These are phyloP conservation scores for Parnassius apollo DNA, from an alignment of 2,888 invertebrate species.

Conservation along the genomic window DNA sequence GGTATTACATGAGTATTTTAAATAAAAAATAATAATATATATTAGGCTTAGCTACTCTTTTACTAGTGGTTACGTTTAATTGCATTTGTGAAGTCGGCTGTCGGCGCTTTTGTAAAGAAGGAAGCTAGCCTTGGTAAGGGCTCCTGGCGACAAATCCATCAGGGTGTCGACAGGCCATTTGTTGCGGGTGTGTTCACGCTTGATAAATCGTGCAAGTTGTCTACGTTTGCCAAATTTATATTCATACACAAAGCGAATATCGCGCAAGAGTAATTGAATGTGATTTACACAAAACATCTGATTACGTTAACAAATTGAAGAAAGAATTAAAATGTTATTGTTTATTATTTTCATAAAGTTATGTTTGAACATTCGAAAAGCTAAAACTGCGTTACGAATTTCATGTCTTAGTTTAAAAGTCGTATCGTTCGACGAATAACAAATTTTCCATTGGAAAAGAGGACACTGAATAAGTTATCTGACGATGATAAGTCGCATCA, in stretches of 20 bases:
- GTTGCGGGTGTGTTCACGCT: conserved; percentile 76
- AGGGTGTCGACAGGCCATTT: conserved; percentile 76
- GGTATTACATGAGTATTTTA: too few species aligned
- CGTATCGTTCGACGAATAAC: conserved; percentile 40
- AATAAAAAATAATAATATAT: neutral
- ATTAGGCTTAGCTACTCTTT: conserved; percentile 16
- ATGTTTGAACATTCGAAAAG: conserved; percentile 1
- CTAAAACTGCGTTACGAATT: conserved; percentile 40
- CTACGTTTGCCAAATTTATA: conserved; percentile 75
- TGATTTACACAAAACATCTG: neutral
- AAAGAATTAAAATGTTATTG: too few species aligned
- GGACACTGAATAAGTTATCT: conserved; percentile 39
- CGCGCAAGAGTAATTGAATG: conserved; percentile 57
- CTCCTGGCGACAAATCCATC: conserved; percentile 78
- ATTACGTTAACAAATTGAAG: too few species aligned
- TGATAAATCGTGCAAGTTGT: conserved; percentile 74
- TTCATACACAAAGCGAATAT: conserved; percentile 46
- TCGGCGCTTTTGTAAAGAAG: conserved; percentile 23
- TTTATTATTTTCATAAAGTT: too few species aligned
- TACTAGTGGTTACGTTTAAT: conserved; percentile 14
- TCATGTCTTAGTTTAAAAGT: conserved; percentile 55
- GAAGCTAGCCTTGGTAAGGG: conserved; percentile 49
- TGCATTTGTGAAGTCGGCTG: conserved; percentile 23
- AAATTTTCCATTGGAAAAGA: conserved; percentile 52
- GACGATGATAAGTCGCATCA: conserved; percentile 34